Base-by-base conservation (phyloP, 2,888 invertebrate species). In the Lampropteryx suffumata region DNA sequence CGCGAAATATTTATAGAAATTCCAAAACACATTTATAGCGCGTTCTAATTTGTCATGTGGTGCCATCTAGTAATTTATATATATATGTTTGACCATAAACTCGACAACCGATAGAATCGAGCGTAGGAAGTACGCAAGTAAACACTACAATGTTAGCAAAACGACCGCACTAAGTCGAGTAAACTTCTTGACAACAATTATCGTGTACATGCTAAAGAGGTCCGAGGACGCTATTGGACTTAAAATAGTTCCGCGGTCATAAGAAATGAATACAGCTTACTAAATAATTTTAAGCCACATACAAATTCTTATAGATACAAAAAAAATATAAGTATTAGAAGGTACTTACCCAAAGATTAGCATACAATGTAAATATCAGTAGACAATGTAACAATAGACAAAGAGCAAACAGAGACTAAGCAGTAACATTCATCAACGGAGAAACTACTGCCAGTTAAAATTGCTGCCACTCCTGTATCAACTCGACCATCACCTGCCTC, bases 381-480 rank as follows among this genome's bases (percentile, higher is more conserved):
- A 24, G 24, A 24, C 21, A 21, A 5, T 7, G 3, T 17, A 17
- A 2, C 5, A 24, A 24, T 24, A 1, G 7, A 6, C 4, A 24
- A 64, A 64, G 8, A 11, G 8, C 11, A 6, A 12, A 26, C 7
- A 7, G 24, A 24, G 7, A 12, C 50, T 17, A 17, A 2, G 17
- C 17, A 17, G 17, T 17, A 35, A 36, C 49, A 54, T 58, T 41
- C 35, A 54, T 58, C 55, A 55, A 26, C 35, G 28, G 53, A 48
- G 40, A 55, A 52, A 44, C 50, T 46, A 46, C 50, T 58, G 50
- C 42, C 48, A 55, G 55, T 65, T 76, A 78, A 40, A 82, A 81
- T 79, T 79, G 78, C 77, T 64, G 65, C 65, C 69, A 72, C 70
- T 71, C 69, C 67, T 57, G 61, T 55, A 62, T 59, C 65, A 65